Conservation (phyloP, 2,113 vertebrate species). For the Carassius auratus region DNA sequence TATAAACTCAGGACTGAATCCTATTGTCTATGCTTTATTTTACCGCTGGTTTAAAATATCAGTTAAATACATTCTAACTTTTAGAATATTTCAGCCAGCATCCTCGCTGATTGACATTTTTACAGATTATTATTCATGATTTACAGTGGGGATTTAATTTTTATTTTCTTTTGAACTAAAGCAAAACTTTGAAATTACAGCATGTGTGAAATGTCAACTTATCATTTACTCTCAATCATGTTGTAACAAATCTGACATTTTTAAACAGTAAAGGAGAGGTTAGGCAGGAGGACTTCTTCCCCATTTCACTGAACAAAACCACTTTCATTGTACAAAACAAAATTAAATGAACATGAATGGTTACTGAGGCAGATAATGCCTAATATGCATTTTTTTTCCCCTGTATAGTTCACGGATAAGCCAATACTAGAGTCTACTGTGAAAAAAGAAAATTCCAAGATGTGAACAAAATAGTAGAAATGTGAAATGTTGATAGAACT, state of each 20-base stretch:
- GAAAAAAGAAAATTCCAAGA: background rate
- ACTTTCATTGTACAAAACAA: no score
- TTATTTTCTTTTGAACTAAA: no score
- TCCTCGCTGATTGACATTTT: no score
- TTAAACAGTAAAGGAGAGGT: no score
- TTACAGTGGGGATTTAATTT: no score
- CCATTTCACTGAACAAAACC: no score
- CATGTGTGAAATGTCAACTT: background rate
- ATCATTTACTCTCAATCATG: no score
- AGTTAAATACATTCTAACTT: background rate
- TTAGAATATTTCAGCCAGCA: no score
- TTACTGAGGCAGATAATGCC: background rate
- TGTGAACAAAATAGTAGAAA: background rate
- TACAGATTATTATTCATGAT: no score
- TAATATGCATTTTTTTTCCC: background rate
- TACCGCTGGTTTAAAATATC: conserved; percentile 17
- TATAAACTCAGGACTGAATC: background rate
- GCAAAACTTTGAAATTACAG: no score
- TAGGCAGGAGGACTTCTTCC: no score
- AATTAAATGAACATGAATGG: background rate
- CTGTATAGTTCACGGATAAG: background rate
- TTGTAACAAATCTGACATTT: no score
- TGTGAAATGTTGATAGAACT: background rate
- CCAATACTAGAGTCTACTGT: background rate
- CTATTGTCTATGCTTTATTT: conserved; percentile 29